phyloP scores from a whole-genome alignment of 2,113 vertebrate genomes.

The Chitala chitala region DNA sequence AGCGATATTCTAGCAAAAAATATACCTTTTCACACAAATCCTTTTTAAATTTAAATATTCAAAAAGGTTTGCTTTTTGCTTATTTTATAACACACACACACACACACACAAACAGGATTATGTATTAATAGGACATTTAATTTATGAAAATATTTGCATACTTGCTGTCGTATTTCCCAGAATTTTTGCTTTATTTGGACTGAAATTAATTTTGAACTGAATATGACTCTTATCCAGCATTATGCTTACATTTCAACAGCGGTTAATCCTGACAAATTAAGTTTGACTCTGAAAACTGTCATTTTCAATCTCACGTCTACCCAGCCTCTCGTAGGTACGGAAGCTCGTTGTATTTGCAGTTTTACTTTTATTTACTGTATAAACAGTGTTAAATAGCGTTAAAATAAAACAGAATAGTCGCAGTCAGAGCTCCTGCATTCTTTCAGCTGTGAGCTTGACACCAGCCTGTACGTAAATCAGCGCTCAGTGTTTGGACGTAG shows the following conservation, averaged over 20 bases:
- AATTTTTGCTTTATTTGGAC: conserved; percentile 11
- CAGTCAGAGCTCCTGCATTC: no score
- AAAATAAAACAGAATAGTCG: no score
- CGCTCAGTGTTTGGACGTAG: no score
- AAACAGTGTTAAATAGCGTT: no score
- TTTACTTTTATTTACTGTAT: no score
- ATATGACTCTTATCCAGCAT: not conserved
- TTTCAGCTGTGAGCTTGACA: no score
- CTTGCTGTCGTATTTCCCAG: no score
- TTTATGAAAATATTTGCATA: not conserved
- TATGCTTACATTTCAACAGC: not conserved
- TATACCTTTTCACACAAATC: not conserved
- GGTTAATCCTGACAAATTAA: not conserved
- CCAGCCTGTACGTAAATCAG: no score
- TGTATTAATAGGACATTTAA: not conserved
- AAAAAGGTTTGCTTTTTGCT: not conserved
- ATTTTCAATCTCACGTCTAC: no score
- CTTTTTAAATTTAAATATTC: not conserved
- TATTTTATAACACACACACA: not conserved
- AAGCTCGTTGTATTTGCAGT: no score
- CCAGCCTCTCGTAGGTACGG: no score
- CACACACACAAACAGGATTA: not conserved
- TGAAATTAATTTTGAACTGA: not conserved
- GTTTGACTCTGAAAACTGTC: not conserved
- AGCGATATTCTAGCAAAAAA: not conserved